phyloP scores from a whole-genome alignment of 2,797 vertebrate species.

The Smutsia temminckii region DNA sequence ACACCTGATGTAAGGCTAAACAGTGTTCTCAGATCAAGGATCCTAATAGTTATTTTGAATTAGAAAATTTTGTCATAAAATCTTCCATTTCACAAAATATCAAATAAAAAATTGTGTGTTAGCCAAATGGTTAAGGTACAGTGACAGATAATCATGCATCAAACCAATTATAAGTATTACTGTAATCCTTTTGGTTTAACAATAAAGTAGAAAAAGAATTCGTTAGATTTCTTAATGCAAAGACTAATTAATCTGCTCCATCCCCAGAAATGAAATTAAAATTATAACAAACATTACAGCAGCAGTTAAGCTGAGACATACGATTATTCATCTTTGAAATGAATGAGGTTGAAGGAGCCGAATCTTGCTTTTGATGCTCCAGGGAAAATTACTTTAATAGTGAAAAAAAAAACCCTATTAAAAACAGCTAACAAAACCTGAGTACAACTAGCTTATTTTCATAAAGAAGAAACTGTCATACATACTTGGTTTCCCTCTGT shows the following conservation, averaged over 20 bases:
- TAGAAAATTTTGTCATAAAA: neutral
- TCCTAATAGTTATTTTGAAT: neutral
- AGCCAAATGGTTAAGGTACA: neutral
- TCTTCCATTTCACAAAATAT: neutral
- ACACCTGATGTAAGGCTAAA: neutral
- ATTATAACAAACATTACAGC: constrained; percentile 16
- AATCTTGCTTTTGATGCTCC: neutral
- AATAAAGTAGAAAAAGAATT: neutral
- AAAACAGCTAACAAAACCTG: neutral
- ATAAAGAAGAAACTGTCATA: neutral
- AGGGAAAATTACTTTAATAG: neutral
- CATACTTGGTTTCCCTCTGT: neutral
- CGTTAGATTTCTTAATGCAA: neutral
- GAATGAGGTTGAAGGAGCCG: constrained; percentile 28
- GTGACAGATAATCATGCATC: neutral
- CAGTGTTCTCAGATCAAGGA: neutral
- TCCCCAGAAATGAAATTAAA: neutral
- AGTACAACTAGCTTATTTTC: neutral
- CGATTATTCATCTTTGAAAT: constrained; percentile 38
- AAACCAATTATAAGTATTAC: neutral
- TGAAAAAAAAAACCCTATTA: constrained; percentile 14
- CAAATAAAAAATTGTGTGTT: neutral
- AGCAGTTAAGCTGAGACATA: neutral
- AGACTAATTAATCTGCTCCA: neutral
- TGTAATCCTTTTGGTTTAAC: neutral